Evolutionary conservation across 30 jellyfish, hydroid and myxozoan genomes (phyloP), one percentile per base, ranked within the genome.

Genomic region (Turritopsis rubra): DNA sequence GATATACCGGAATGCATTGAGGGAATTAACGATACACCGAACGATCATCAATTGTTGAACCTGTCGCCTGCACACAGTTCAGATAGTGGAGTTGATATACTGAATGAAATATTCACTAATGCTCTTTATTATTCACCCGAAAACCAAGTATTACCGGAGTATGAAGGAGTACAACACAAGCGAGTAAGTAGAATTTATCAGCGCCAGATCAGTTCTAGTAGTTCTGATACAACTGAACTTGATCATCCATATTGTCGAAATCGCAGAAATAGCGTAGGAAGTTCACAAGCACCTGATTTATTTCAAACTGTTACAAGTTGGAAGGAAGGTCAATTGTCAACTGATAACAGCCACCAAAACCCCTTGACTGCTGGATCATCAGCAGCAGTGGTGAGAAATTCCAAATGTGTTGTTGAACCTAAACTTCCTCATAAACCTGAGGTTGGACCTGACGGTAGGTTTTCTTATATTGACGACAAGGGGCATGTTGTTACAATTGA

Each of bases 61-160:
- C 41, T 75, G 16, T 81, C 95, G 7, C 90, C 95, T 23, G 21
- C 91, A 26, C 88, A 81, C 84, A 87, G 95, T 74, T 53, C 84
- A n/a, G 95, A 87, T 71, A 87, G 95, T 30, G 95, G 95, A 21
- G 87, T 87, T 18, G 95, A 74, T 75, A 73, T 75, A 21, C 31
- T 82, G 30, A 41, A 41, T 41, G 60, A 41, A 41, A 3, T 41
- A 41, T 41, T 41, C n/a, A n/a, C n/a, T n/a, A n/a, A n/a, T n/a
- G n/a, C n/a, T n/a, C n/a, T n/a, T n/a, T n/a, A n/a, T 52, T 85
- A 85, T 73, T 78, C 87, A 28, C 75, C 53, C 85, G 76, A 60
- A 65, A 75, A 71, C 30, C n/a, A n/a, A n/a, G n/a, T n/a, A n/a
- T n/a, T n/a, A n/a, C 60, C 5, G 13, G 60, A 41, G 5, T 41